Evolutionary conservation across 2,888 invertebrate genomes (phyloP).

Genomic region (Ptilodon capucinus): DNA sequence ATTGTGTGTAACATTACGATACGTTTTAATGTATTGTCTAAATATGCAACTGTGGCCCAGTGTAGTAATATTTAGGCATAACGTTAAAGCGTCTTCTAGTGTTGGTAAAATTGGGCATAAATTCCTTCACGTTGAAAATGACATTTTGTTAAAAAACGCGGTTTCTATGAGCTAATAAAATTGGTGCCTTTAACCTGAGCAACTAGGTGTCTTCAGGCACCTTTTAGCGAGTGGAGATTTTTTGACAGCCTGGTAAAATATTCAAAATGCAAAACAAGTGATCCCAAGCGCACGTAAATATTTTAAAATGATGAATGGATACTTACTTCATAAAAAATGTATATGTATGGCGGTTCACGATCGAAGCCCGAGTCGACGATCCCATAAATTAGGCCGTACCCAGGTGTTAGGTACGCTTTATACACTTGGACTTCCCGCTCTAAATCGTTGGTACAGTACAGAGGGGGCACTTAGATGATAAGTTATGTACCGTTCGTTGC

Average conservation of each 20-base stretch:
- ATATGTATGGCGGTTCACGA: constrained; percentile 27
- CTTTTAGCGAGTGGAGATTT: background rate
- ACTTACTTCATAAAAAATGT: constrained; percentile 22
- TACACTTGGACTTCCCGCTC: constrained; percentile 30
- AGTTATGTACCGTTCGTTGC: constrained; percentile 12
- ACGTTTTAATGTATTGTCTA: too few species aligned
- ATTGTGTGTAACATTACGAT: too few species aligned
- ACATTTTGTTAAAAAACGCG: too few species aligned
- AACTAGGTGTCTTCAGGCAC: too few species aligned
- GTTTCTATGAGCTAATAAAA: too few species aligned
- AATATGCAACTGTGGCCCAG: too few species aligned
- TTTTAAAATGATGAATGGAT: constrained; percentile 16
- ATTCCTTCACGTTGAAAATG: too few species aligned
- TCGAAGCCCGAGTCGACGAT: constrained; percentile 40
- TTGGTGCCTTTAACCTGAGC: too few species aligned
- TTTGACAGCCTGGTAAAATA: constrained; percentile 1
- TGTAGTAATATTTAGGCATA: too few species aligned
- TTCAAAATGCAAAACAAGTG: constrained; percentile 12
- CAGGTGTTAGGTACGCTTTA: constrained; percentile 46
- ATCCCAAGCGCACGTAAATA: constrained; percentile 20
- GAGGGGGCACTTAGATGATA: constrained; percentile 6
- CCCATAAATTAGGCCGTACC: constrained; percentile 52
- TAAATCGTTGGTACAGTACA: constrained; percentile 36
- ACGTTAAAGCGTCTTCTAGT: too few species aligned
- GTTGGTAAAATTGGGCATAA: too few species aligned